Conservation (phyloP, 2,888 invertebrate genomes). For the Scaeva pyrastri region DNA sequence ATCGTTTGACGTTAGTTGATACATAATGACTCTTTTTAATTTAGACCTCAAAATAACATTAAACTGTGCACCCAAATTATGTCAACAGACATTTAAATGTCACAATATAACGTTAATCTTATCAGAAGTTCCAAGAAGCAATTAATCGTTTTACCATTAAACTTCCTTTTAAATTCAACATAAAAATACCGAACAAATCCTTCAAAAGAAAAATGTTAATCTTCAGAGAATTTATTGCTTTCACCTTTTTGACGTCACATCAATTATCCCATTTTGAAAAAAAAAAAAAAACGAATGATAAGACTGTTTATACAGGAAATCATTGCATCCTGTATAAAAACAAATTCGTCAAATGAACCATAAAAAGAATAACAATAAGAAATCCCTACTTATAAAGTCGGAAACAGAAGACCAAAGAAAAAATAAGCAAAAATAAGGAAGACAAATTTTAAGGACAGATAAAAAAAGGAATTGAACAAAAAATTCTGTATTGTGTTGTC, state of each 20-base stretch:
- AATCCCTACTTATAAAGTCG: slow-evolving; percentile 10
- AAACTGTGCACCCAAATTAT: too few species aligned
- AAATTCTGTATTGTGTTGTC: slow-evolving; percentile 22
- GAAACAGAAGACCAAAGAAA: neutral
- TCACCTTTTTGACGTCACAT: slow-evolving; percentile 54
- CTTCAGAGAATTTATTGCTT: slow-evolving; percentile 31
- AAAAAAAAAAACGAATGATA: slow-evolving; percentile 51
- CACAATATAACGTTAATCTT: neutral
- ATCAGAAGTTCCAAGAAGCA: slow-evolving; percentile 44
- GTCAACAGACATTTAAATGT: too few species aligned
- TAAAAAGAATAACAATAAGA: neutral
- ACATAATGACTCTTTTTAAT: too few species aligned
- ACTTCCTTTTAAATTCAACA: neutral
- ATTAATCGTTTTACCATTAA: slow-evolving; percentile 34
- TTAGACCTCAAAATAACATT: too few species aligned
- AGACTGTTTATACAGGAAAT: slow-evolving; percentile 49
- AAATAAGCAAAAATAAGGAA: slow-evolving; percentile 6
- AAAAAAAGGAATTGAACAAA: neutral
- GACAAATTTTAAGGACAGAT: slow-evolving; percentile 25
- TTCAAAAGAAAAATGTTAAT: slow-evolving; percentile 19
- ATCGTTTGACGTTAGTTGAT: too few species aligned
- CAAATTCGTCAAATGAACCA: slow-evolving; percentile 25
- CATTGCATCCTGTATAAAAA: slow-evolving; percentile 47
- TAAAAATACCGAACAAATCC: slow-evolving; percentile 27
- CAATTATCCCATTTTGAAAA: slow-evolving; percentile 61